A percentile compares a stretch with the other conserved stretches of the same genome.
Evolutionary conservation across 2,888 invertebrate genomes (phyloP).

Genomic region (Drosophila tripunctata): DNA sequence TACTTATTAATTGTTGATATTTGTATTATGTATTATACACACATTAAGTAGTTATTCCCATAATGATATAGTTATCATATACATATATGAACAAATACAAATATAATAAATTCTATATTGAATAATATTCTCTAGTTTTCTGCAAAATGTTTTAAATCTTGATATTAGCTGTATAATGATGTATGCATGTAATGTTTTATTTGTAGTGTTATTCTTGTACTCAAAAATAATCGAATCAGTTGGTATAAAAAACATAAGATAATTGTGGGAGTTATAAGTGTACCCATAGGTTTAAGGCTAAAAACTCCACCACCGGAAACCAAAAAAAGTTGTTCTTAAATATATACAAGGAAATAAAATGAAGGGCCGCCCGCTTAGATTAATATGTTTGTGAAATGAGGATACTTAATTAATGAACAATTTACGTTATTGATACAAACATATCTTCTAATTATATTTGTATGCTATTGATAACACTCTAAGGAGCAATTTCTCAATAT

Average conservation of each 20-base stretch:
- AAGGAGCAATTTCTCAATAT: slow-evolving; percentile 3
- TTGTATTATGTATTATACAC: not conserved
- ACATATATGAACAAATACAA: not conserved
- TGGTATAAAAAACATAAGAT: not conserved
- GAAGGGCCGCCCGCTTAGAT: not conserved
- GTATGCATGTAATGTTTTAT: not conserved
- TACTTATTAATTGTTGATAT: not conserved
- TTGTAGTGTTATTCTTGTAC: not conserved
- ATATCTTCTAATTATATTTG: slow-evolving; percentile 58
- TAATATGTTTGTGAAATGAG: not conserved
- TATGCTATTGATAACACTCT: slow-evolving; percentile 20
- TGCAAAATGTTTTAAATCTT: slow-evolving; percentile 8
- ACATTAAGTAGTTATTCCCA: too few relatives aligned
- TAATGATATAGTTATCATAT: not conserved
- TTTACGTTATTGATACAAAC: slow-evolving; percentile 16
- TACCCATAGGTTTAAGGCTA: slow-evolving; percentile 18
- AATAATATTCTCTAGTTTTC: not conserved
- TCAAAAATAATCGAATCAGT: not conserved
- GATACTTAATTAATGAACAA: not conserved
- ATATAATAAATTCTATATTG: slow-evolving; percentile 5
- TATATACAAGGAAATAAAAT: slow-evolving; percentile 22
- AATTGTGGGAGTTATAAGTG: slow-evolving; percentile 3
- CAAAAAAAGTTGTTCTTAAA: slow-evolving; percentile 18
- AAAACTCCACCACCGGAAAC: slow-evolving; percentile 38
- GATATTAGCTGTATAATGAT: not conserved